Evolutionary conservation across 2,888 invertebrate species (phyloP), one percentile per base, ranked within the genome.

Genomic region (Zonitis immaculata): DNA sequence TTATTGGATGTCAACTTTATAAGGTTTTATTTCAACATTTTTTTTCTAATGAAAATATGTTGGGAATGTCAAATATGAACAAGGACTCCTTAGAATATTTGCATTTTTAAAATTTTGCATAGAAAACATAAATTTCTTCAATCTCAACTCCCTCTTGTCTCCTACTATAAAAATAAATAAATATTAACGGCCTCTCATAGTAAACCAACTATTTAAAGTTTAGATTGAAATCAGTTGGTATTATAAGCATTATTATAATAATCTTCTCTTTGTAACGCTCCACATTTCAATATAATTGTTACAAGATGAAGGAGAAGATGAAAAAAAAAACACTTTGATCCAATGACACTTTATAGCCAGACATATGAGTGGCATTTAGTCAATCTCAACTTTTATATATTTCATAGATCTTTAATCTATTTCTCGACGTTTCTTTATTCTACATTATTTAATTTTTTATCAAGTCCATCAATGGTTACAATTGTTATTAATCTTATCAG

Each of bases 221-320:
- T 22, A 54, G 54, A 54, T 54, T 54, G 51, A 48, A 44, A 55
- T 55, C 55, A 52, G 14, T 32, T 7, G 32, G n/a, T 28, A 12
- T 39, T 32, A 47, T 50, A 32, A 47, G 50, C 51, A 51, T 54
- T 51, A 54, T 48, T 39, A 54, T 32, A 28, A 9, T 51, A 54
- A 54, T 47, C 54, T 54, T 44, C 51, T 51, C n/a, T 25, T 54
- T 51, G 47, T 48, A 47, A 14, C 51, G 54, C 30, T 39, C 25
- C 47, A 51, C 44, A 65, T 66, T 66, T 64, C 60, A 61, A 56
- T 48, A 47, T 52, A 56, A 59, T 60, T 65, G 60, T 62, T 61
- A 44, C n/a, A n/a, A n/a, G n/a, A n/a, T n/a, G n/a, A n/a, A n/a
- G n/a, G n/a, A n/a, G n/a, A n/a, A n/a, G n/a, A n/a, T n/a, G n/a